phyloP scores from a whole-genome alignment of 1,140 invertebrate genomes.

The Phthorimaea operculella region DNA sequence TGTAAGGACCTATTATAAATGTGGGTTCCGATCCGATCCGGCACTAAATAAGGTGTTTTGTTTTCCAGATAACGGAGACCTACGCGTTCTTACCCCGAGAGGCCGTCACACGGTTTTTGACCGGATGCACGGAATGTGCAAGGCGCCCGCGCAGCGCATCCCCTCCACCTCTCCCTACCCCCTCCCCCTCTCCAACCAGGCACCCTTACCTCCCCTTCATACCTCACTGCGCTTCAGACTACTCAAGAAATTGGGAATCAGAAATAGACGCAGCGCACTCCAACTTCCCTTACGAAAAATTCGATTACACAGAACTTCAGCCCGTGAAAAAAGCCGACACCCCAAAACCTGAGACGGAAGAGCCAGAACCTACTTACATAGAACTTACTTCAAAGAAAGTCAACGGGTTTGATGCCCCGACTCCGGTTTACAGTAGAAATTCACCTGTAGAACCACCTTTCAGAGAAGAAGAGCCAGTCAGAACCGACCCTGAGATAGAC shows the following conservation, averaged over 20 bases:
- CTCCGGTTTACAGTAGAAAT: conserved; percentile 35
- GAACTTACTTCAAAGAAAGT: conserved; percentile 54
- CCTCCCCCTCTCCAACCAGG: conserved; percentile 68
- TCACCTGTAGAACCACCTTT: conserved; percentile 44
- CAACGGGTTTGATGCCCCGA: conserved; percentile 36
- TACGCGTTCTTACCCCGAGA: conserved; percentile 95
- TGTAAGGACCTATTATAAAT: too few relatives aligned
- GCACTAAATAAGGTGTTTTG: conserved; percentile 21
- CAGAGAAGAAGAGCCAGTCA: conserved; percentile 50
- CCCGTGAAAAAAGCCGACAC: conserved; percentile 56
- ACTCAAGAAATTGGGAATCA: conserved; percentile 64
- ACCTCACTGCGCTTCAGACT: conserved; percentile 54
- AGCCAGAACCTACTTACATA: conserved; percentile 57
- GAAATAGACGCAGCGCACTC: conserved; percentile 63
- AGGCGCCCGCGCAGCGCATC: conserved; percentile 84
- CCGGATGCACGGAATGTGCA: conserved; percentile 94
- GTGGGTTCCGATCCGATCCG: too few relatives aligned
- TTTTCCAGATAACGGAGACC: conserved; percentile 90
- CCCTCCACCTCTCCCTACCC: conserved; percentile 67
- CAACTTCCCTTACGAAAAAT: conserved; percentile 55
- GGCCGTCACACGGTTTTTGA: conserved; percentile 93
- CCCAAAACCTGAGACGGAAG: conserved; percentile 43
- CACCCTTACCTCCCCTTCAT: conserved; percentile 57
- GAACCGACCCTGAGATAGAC: conserved; percentile 55
- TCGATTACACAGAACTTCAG: conserved; percentile 53